A percentile compares a stretch with the other conserved stretches of the same genome.
phyloP scores from a whole-genome alignment of 2,797 vertebrate species.

The Leucoraja ocellata region DNA sequence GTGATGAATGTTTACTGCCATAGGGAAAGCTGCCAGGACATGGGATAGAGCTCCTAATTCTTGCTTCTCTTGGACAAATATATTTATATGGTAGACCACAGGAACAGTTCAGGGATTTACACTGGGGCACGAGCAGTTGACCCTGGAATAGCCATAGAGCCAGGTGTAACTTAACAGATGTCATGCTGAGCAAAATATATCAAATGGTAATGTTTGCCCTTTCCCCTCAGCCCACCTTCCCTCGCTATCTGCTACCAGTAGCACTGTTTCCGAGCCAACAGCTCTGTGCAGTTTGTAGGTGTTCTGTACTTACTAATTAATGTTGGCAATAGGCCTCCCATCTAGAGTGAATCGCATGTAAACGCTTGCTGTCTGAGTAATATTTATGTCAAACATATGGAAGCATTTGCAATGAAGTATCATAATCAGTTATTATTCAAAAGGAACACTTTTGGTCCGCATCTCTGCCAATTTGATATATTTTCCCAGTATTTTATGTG shows the following conservation, averaged over 20 bases:
- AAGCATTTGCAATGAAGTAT: background rate
- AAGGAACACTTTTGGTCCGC: background rate
- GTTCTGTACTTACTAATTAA: slow-evolving; percentile 44
- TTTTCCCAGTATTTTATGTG: slow-evolving; percentile 39
- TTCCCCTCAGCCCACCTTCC: slow-evolving; percentile 50
- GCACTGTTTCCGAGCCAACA: slow-evolving; percentile 59
- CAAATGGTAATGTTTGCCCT: background rate
- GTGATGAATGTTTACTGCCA: background rate
- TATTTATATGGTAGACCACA: slow-evolving; percentile 66
- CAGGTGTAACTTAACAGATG: background rate
- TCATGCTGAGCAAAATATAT: slow-evolving; percentile 6
- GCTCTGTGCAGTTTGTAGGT: slow-evolving; percentile 39
- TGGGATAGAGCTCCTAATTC: slow-evolving; percentile 52
- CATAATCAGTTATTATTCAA: background rate
- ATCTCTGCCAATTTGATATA: background rate
- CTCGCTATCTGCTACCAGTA: slow-evolving; percentile 70
- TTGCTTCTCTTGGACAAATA: slow-evolving; percentile 56
- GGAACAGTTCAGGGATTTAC: slow-evolving; percentile 53
- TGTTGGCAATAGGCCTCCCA: slow-evolving; percentile 47
- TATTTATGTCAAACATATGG: background rate
- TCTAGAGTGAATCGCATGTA: slow-evolving; percentile 53
- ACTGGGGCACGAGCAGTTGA: slow-evolving; percentile 41
- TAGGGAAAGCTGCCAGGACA: slow-evolving; percentile 51
- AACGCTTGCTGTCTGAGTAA: slow-evolving; percentile 45
- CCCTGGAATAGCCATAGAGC: background rate